Base-by-base conservation (phyloP, 1,140 invertebrate species). In the Triops cancriformis region DNA sequence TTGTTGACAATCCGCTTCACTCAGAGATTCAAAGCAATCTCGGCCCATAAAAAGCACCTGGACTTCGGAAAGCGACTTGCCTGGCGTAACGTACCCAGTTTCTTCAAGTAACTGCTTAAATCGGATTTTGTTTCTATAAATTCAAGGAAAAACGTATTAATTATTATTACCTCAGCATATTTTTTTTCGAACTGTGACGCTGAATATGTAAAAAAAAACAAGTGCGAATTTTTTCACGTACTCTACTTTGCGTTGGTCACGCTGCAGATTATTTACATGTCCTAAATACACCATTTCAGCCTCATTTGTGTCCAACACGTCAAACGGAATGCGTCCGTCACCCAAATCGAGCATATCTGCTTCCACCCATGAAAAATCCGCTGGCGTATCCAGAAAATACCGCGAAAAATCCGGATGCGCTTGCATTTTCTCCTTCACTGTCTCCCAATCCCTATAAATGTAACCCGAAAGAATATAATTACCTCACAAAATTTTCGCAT, bases 71-170 rank as follows among this genome's bases (percentile, higher is more conserved):
- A 98, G 86, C 81, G 92, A 90, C 85, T 98, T 97, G 6, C 96
- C 97, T 11, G 96, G 95, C 26, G 85, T 88, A 26, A 98, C 94
- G 84, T 96, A 97, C 0, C 94, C 93, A 2, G 95, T 97, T 85
- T 98, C 95, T 84, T 97, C 94, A 77, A 99, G 86, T 31, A 98
- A 86, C 82, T 94, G 91, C 83, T 96, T 96, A 86, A 98, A 98
- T 84, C 97, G 93, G 82, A 95, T 83, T 75, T 86, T 84, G 81
- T 88, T 84, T 80, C 88, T 88, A 82, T 31, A 41, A 26, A 78
- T 73, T 72, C 4, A 45, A 12, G 43, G 43, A 10, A 45, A 45
- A 45, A 45, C 11, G 4, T 18, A 45, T 12, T 11, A 45, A 45
- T 12, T 12, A 45, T 18, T 11, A 12, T 10, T 45, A 45, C 11